A percentile compares a stretch with the other conserved stretches of the same genome.
Conservation (phyloP, 2,797 vertebrate genomes). For the Lepus townsendii region DNA sequence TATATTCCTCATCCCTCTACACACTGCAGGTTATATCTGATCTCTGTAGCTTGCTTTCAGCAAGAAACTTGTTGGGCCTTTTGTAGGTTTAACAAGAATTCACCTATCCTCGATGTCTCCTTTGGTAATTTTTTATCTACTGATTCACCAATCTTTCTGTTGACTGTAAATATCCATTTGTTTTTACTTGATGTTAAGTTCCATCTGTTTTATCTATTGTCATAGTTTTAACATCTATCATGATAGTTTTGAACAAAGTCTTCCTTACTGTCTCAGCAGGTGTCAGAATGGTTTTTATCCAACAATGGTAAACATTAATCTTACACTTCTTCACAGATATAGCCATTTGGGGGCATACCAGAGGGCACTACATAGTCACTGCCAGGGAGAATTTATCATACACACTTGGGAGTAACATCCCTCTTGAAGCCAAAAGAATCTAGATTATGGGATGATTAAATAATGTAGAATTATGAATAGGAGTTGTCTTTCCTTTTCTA, state of each 20-base stretch:
- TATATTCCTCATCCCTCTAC: background rate
- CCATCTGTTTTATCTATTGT: background rate
- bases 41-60: background rate
- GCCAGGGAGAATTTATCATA: background rate
- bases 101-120: background rate
- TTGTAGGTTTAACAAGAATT: background rate
- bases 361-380: background rate
- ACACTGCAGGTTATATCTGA: background rate
- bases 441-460: background rate
- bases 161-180: background rate
- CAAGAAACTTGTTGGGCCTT: background rate
- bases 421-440: background rate
- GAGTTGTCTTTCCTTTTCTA: background rate
- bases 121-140: background rate
- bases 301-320: background rate
- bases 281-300: background rate
- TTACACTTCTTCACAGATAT: background rate
- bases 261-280: background rate
- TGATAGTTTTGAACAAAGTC: background rate
- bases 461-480: background rate
- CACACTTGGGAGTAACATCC: background rate
- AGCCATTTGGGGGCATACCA: background rate
- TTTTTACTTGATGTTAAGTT: background rate
- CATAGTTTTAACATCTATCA: background rate
- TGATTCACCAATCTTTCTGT: background rate